These are phyloP conservation scores for Agrotis segetum DNA, from an alignment of 2,888 invertebrate genomes.

Conservation along the genomic window DNA sequence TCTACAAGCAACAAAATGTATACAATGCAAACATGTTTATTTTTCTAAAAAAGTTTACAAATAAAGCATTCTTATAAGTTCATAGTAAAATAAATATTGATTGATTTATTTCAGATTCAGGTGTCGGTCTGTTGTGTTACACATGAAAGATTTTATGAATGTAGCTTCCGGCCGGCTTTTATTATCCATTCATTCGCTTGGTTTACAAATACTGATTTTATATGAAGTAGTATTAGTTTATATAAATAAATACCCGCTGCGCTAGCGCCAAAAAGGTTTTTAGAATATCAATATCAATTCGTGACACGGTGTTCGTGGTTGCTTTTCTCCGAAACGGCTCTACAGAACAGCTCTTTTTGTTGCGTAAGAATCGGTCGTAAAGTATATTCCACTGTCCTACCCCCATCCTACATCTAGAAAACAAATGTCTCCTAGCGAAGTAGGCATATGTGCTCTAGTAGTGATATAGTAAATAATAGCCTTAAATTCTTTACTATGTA, in stretches of 20 bases:
- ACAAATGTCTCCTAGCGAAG: no score
- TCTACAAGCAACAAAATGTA: not conserved
- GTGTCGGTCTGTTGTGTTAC: slow-evolving; percentile 16
- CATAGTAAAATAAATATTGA: not conserved
- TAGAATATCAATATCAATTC: not conserved
- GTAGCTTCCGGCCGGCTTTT: slow-evolving; percentile 12
- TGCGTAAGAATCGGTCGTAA: no score
- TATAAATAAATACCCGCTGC: not conserved
- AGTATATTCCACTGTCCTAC: no score
- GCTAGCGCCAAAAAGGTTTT: not conserved
- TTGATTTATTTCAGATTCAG: slow-evolving; percentile 31
- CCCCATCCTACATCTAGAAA: no score
- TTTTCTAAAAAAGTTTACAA: not conserved
- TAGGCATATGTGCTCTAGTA: no score
- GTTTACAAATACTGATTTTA: slow-evolving; percentile 27
- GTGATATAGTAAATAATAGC: no score
- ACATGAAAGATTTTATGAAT: slow-evolving; percentile 28
- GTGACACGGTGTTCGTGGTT: no score
- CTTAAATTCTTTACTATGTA: no score
- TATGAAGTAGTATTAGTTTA: not conserved
- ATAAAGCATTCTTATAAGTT: not conserved
- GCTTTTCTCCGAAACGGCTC: no score
- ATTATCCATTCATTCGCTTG: slow-evolving; percentile 25
- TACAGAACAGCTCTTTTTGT: no score
- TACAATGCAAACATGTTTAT: not conserved